Evolutionary conservation across 2,888 invertebrate species (phyloP), one percentile per base, ranked within the genome.

Genomic region (Troides oblongomaculatus): DNA sequence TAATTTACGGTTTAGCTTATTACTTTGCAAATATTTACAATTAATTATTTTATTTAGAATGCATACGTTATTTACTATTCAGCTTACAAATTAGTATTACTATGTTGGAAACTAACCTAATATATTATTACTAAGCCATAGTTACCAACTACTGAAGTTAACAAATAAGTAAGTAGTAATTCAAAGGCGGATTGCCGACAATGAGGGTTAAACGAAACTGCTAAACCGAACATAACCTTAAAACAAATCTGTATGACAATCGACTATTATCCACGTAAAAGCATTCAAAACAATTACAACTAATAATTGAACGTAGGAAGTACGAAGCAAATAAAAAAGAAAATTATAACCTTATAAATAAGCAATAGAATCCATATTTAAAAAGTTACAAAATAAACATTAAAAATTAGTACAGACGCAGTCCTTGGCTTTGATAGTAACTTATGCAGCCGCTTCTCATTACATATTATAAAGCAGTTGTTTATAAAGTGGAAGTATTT

Each of bases 261-360:
- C 82, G 74, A 79, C 74, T 76, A 74, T 76, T 74, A 74, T 71
- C 74, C 75, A 78, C 76, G 69, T 70, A 69, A 74, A 71, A 70
- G 70, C 66, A 62, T 63, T 66, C 46, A 72, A 74, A 72, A 80
- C 67, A 74, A 77, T 76, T 80, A 82, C 76, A 85, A 84, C 77
- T 89, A 89, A 86, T 88, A 90, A 90, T 90, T 90, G 90, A 90
- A 88, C 89, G 85, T 71, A 86, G 89, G 89, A 87, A 89, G 89
- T 84, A 79, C 76, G 74, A 73, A 65, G 75, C 73, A 80, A 77
- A 75, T 69, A 68, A 78, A 74, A 68, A 69, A 50, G 50, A 17
- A 65, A 73, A 70, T 66, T 62, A 68, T 71, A 68, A 64, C 59
- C 68, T 61, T 66, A 68, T 39, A 64, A 25, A n/a, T n/a, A 65